A percentile compares a stretch with the other conserved stretches of the same genome.
phyloP scores from a whole-genome alignment of 2,113 vertebrate species.

The Pterocles burchelli region DNA sequence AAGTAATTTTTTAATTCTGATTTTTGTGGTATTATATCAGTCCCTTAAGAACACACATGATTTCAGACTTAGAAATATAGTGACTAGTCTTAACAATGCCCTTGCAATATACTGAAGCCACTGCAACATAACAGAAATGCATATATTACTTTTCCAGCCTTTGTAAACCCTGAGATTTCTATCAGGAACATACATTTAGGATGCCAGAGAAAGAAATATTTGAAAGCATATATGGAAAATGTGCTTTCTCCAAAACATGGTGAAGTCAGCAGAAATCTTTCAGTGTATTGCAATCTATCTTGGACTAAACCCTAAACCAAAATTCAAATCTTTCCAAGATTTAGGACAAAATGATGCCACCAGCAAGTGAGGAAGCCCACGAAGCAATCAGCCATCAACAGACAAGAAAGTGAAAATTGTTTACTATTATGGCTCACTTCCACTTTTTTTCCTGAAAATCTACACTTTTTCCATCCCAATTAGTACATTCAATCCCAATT shows the following conservation, averaged over 20 bases:
- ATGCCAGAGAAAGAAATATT: neutral
- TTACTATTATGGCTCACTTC: neutral
- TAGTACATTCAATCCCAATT: neutral
- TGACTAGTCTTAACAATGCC: neutral
- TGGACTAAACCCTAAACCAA: neutral
- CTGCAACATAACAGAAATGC: neutral
- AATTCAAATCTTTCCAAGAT: neutral
- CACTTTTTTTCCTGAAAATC: neutral
- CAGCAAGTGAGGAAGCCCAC: neutral
- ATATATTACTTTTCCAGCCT: neutral
- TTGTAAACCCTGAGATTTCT: neutral
- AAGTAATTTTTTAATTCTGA: neutral
- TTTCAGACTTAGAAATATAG: slow-evolving; percentile 10
- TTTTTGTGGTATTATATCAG: neutral
- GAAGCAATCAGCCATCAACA: neutral
- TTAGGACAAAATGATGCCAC: neutral
- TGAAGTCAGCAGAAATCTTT: slow-evolving; percentile 1
- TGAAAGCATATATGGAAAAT: slow-evolving; percentile 26
- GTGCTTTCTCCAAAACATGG: neutral
- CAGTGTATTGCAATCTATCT: neutral
- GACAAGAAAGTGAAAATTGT: neutral
- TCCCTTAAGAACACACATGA: neutral
- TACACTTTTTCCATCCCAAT: neutral
- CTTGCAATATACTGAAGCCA: neutral
- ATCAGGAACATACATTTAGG: neutral